Conservation (phyloP, 1,140 invertebrate species). For the Orussus abietinus region DNA sequence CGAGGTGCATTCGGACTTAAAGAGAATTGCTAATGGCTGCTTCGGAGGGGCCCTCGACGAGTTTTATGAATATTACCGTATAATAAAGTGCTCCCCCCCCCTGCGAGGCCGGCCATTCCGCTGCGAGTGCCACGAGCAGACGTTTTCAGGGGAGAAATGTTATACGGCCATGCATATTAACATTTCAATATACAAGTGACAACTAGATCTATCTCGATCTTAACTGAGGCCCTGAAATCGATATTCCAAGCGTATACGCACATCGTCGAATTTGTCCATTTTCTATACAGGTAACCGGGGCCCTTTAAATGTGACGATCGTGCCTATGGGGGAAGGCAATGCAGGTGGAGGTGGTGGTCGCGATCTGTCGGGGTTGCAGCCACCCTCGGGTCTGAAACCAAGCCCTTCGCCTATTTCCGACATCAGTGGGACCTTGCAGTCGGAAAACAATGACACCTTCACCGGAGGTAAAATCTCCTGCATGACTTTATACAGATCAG, state of each 20-base stretch:
- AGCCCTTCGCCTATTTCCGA: slow-evolving; percentile 42
- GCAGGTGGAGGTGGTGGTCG: slow-evolving; percentile 26
- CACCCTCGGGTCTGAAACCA: slow-evolving; percentile 36
- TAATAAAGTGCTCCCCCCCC: too few species aligned
- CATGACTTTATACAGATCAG: not conserved
- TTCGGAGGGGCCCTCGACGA: too few species aligned
- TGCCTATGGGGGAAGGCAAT: slow-evolving; percentile 39
- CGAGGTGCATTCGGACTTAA: too few species aligned
- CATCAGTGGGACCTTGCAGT: slow-evolving; percentile 36
- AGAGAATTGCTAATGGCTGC: too few species aligned
- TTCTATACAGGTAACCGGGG: slow-evolving; percentile 43
- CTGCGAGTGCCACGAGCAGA: too few species aligned
- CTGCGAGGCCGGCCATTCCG: too few species aligned
- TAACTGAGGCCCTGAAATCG: not conserved
- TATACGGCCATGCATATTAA: not conserved
- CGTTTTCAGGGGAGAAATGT: too few species aligned
- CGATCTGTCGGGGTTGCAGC: slow-evolving; percentile 41
- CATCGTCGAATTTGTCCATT: slow-evolving; percentile 6
- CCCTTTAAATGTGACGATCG: slow-evolving; percentile 45
- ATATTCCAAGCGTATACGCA: not conserved
- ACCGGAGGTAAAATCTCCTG: slow-evolving; percentile 27
- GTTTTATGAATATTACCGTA: too few species aligned
- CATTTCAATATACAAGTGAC: slow-evolving; percentile 11
- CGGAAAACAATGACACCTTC: slow-evolving; percentile 44
- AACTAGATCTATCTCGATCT: not conserved